Evolutionary conservation across 2,888 invertebrate species (phyloP).

Genomic region (Plusia festucae): DNA sequence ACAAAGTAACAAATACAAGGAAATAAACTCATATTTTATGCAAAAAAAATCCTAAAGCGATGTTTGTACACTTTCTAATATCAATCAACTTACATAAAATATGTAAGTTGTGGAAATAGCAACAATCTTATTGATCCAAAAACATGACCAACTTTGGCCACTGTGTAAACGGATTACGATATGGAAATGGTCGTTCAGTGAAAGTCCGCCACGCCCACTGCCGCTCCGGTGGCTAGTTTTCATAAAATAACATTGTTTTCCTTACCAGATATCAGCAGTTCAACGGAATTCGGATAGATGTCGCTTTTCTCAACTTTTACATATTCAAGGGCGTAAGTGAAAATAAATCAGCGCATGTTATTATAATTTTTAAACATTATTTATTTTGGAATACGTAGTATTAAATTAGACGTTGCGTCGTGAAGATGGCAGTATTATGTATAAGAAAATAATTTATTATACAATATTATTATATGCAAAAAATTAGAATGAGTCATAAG

Average conservation of each 20-base stretch:
- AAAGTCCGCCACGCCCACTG: conserved; percentile 32
- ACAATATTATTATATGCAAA: too few relatives aligned
- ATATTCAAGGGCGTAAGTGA: not conserved
- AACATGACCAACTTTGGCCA: not conserved
- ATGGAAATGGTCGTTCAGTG: not conserved
- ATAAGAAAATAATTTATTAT: too few relatives aligned
- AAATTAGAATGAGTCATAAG: too few relatives aligned
- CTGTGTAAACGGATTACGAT: not conserved
- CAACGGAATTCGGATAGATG: conserved; percentile 46
- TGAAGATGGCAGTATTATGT: too few relatives aligned
- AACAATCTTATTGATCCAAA: not conserved
- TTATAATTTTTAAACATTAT: too few relatives aligned
- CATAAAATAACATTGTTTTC: conserved; percentile 46
- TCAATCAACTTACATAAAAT: not conserved
- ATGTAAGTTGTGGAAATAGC: not conserved
- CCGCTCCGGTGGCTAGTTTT: conserved; percentile 28
- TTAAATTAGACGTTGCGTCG: too few relatives aligned
- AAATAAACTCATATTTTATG: not conserved
- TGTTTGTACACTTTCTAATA: not conserved
- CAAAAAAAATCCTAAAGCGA: not conserved
- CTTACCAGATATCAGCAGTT: conserved; percentile 28
- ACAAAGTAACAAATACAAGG: not conserved
- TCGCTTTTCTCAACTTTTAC: conserved; percentile 37
- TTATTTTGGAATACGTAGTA: too few relatives aligned
- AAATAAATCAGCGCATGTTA: not conserved